A percentile compares a stretch with the other conserved stretches of the same genome.
Conservation (phyloP, 2,113 vertebrate species). For the Crotalus viridis region DNA sequence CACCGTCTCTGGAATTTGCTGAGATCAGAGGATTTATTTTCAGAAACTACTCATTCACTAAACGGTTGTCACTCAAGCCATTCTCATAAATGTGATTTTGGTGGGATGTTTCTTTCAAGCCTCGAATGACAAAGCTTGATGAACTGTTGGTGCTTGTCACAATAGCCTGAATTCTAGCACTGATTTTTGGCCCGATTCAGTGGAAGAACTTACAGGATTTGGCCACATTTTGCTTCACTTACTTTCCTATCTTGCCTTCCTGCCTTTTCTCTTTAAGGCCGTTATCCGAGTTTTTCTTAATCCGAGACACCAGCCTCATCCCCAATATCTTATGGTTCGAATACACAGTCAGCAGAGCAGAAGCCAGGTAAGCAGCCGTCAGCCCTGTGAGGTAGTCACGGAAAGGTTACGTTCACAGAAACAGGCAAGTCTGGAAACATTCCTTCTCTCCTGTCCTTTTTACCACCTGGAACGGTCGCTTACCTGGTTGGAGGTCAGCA, state of each 20-base stretch:
- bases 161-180: not conserved
- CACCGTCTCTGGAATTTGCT: not conserved
- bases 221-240: not conserved
- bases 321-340: slow-evolving; percentile 99
- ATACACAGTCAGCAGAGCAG: slow-evolving; percentile 96
- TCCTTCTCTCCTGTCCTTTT: not conserved
- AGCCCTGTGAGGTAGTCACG: not conserved
- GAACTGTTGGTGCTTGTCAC: not conserved
- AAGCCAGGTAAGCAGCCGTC: slow-evolving; percentile 84
- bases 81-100: not conserved
- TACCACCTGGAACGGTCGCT: not conserved
- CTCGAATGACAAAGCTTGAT: not conserved
- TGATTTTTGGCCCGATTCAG: not conserved
- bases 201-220: not conserved
- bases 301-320: slow-evolving; percentile 97
- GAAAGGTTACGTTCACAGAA: not conserved
- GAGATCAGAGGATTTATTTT: not conserved
- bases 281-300: slow-evolving; percentile 96
- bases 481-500: too few relatives aligned
- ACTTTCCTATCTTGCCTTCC: not conserved
- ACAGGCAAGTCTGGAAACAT: not conserved
- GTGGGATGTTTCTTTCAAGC: not conserved
- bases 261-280: slow-evolving; percentile 74
- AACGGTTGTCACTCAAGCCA: not conserved
- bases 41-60: not conserved